These are phyloP conservation scores for Engraulis encrasicolus DNA, from an alignment of 2,113 vertebrate genomes.

Conservation along the genomic window DNA sequence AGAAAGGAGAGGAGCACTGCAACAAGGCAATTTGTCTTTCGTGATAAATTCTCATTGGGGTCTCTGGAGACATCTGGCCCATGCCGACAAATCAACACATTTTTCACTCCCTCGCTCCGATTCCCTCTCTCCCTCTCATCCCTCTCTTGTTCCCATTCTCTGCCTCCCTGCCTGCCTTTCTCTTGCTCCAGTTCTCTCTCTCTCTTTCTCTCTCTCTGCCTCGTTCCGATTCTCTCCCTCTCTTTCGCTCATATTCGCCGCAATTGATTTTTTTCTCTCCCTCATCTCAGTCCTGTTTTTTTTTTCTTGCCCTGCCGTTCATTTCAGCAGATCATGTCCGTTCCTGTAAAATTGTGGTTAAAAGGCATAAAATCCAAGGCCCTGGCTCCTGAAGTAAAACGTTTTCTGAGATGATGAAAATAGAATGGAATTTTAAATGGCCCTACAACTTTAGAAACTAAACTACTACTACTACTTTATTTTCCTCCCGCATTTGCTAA, in stretches of 20 bases:
- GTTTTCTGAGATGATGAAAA: background rate
- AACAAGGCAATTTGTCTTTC: conserved; percentile 68
- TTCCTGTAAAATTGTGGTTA: conserved; percentile 28
- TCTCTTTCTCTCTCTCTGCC: conserved; percentile 65
- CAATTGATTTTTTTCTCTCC: conserved; percentile 49
- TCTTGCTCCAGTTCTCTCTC: too few species aligned
- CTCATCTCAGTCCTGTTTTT: too few species aligned
- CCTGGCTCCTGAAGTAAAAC: background rate
- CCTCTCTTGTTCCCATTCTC: conserved; percentile 19
- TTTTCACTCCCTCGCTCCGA: conserved; percentile 54
- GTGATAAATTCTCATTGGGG: conserved; percentile 68
- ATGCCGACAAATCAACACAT: conserved; percentile 71
- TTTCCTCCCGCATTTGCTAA: background rate
- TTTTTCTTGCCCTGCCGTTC: conserved; percentile 40
- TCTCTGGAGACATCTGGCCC: conserved; percentile 66
- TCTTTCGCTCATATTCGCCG: conserved; percentile 21
- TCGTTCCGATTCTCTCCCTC: conserved; percentile 17
- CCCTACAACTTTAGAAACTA: background rate
- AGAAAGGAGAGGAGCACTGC: conserved; percentile 47
- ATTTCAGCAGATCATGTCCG: conserved; percentile 7
- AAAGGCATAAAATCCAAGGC: conserved; percentile 38
- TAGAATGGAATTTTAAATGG: background rate
- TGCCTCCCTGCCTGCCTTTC: conserved; percentile 3
- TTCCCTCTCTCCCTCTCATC: conserved; percentile 15
- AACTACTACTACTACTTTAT: too few species aligned